phyloP scores from a whole-genome alignment of 2,113 vertebrate species.

The Notothenia coriiceps region DNA sequence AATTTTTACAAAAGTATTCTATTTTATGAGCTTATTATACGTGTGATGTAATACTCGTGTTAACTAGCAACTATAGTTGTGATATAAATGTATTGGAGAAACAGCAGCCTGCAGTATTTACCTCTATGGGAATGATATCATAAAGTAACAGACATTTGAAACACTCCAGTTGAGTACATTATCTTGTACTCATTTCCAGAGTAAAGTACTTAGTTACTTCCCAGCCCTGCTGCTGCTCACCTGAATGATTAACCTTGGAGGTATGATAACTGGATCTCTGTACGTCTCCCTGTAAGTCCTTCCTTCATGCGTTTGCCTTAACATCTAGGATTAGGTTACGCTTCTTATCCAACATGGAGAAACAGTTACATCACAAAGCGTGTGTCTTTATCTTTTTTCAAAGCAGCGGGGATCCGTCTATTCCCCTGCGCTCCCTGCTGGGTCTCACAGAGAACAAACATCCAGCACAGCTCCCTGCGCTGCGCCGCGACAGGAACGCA shows the following conservation, averaged over 20 bases:
- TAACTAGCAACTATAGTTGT: background rate
- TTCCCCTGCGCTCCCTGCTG: slow-evolving; percentile 11
- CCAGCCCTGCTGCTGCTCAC: slow-evolving; percentile 10
- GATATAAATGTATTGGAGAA: background rate
- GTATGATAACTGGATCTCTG: slow-evolving; percentile 5
- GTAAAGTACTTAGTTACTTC: background rate
- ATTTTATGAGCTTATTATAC: background rate
- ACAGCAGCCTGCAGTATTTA: background rate
- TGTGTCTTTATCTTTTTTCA: slow-evolving; percentile 23
- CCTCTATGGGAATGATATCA: background rate
- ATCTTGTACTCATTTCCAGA: background rate
- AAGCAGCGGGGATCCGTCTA: slow-evolving; percentile 10
- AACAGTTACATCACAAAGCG: slow-evolving; percentile 17
- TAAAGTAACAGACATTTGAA: background rate
- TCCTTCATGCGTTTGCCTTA: slow-evolving; percentile 11
- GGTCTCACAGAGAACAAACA: background rate
- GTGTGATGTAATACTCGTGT: too few species aligned
- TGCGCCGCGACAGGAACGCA: slow-evolving; percentile 18
- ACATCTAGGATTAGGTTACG: slow-evolving; percentile 42
- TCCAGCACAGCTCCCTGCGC: slow-evolving; percentile 12
- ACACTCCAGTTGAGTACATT: background rate
- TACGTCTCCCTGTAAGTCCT: background rate
- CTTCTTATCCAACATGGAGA: slow-evolving; percentile 26
- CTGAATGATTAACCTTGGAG: slow-evolving; percentile 33
- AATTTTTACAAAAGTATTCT: background rate